Percentiles rank a stretch among this genome's conserved stretches.
phyloP scores from a whole-genome alignment of 1,140 invertebrate genomes.

The Brachionus rotundiformis region DNA sequence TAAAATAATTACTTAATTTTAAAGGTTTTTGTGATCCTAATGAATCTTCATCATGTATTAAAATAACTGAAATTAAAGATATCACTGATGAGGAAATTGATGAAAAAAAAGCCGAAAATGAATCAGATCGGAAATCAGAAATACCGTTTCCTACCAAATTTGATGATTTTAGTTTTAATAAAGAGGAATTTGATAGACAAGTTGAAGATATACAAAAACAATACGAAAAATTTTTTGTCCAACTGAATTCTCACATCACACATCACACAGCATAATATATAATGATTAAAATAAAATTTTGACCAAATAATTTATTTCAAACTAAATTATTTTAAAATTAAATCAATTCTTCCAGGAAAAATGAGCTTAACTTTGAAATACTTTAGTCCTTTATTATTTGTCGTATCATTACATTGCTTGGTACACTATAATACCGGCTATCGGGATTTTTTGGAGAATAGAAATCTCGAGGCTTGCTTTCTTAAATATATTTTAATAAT shows the following conservation, averaged over 20 bases:
- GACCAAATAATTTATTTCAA: neutral
- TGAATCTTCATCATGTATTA: neutral
- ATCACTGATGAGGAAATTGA: neutral
- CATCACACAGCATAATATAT: no score
- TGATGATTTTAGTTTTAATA: neutral
- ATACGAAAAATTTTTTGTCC: constrained; percentile 13
- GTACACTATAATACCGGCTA: neutral
- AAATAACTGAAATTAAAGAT: neutral
- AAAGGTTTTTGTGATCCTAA: neutral
- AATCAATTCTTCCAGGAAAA: neutral
- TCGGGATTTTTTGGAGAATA: neutral
- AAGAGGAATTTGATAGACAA: constrained; percentile 27
- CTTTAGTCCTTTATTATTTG: neutral
- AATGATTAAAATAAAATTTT: neutral
- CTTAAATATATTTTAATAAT: neutral
- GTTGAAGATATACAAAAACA: constrained; percentile 11
- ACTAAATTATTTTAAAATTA: neutral
- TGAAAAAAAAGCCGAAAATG: neutral
- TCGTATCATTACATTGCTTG: neutral
- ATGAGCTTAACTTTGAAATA: neutral
- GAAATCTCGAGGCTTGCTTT: neutral
- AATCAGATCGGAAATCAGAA: neutral
- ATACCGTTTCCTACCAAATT: neutral
- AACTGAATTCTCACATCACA: neutral
- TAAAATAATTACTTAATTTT: neutral